Conservation (phyloP, 2,888 invertebrate species). For the Coenonympha arcania region DNA sequence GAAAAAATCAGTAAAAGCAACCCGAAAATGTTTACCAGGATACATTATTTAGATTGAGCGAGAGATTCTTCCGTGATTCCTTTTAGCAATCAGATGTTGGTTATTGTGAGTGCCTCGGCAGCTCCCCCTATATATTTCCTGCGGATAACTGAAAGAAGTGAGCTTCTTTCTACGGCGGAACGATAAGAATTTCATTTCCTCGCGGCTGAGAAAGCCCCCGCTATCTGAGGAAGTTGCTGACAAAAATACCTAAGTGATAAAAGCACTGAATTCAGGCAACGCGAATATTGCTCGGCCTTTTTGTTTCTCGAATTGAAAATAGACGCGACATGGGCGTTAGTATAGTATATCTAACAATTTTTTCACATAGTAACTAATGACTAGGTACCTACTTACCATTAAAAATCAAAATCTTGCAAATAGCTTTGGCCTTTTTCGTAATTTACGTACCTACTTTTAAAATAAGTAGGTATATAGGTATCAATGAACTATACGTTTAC, state of each 20-base stretch:
- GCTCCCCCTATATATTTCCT: conserved; percentile 66
- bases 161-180: conserved; percentile 62
- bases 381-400: too few relatives aligned
- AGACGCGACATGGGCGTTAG: not conserved
- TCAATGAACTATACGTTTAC: too few relatives aligned
- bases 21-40: conserved; percentile 23
- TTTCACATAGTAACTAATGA: not conserved
- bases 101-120: conserved; percentile 49
- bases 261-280: conserved; percentile 59
- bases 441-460: too few relatives aligned
- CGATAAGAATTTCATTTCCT: conserved; percentile 76
- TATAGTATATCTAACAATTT: not conserved
- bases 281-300: conserved; percentile 33
- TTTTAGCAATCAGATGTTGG: conserved; percentile 62
- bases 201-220: conserved; percentile 55
- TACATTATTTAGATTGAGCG: conserved; percentile 45
- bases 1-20: not conserved
- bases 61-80: conserved; percentile 53
- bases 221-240: conserved; percentile 69
- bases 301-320: conserved; percentile 30
- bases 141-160: conserved; percentile 68
- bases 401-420: too few relatives aligned
- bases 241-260: conserved; percentile 72
- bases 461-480: too few relatives aligned
- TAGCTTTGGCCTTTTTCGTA: too few relatives aligned